Conservation (phyloP, 2,888 invertebrate species). For the Nymphalis polychloros region DNA sequence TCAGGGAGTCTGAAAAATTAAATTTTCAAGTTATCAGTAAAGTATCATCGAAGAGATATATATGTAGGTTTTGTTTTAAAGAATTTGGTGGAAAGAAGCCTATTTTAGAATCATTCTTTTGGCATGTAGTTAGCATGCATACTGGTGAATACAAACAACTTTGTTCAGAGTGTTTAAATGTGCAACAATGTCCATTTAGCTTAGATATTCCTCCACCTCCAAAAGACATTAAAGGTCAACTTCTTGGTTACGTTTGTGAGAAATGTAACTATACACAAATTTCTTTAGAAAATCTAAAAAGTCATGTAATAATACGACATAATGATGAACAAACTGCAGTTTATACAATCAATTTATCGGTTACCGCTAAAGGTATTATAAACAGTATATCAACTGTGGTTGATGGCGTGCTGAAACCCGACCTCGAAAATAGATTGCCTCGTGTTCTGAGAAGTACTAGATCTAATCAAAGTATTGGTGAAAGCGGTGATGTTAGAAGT, state of each 20-base stretch:
- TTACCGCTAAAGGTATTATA: constrained; percentile 56
- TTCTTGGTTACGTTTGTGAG: constrained; percentile 85
- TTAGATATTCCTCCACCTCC: constrained; percentile 72
- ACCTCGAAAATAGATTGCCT: constrained; percentile 39
- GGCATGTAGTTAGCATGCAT: constrained; percentile 86
- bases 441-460: constrained; percentile 54
- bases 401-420: constrained; percentile 13
- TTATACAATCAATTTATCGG: constrained; percentile 66
- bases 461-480: constrained; percentile 48
- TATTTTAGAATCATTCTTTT: constrained; percentile 81
- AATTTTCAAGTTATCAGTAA: constrained; percentile 63
- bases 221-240: constrained; percentile 61
- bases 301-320: constrained; percentile 83
- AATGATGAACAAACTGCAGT: constrained; percentile 72
- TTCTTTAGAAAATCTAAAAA: constrained; percentile 80
- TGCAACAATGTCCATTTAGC: constrained; percentile 57
- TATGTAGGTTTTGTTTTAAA: constrained; percentile 70
- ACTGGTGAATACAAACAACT: constrained; percentile 89
- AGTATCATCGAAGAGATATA: constrained; percentile 61
- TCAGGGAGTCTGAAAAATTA: constrained; percentile 75
- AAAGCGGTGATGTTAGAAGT: constrained; percentile 49
- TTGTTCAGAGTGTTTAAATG: constrained; percentile 83
- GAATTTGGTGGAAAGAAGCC: constrained; percentile 57
- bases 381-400: constrained; percentile 42
- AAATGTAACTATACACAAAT: constrained; percentile 89